phyloP scores from a whole-genome alignment of 2,113 vertebrate species.

The Forbesichthys agassizii region DNA sequence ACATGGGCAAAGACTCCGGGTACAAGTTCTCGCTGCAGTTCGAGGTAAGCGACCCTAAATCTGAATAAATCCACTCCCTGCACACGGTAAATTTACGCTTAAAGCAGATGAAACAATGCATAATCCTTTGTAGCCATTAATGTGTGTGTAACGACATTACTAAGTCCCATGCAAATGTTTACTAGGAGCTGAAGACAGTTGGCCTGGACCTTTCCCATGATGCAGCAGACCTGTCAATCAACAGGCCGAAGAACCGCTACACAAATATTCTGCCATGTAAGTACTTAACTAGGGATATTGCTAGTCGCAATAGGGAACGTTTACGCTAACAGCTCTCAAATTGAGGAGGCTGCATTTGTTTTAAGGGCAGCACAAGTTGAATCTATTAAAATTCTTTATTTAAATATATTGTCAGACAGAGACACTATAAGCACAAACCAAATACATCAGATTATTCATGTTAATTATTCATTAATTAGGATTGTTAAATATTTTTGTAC shows the following conservation, averaged over 20 bases:
- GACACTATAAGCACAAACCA: too few relatives aligned
- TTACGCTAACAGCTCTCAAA: background rate
- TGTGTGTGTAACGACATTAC: background rate
- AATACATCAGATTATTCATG: too few relatives aligned
- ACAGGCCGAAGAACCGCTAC: conserved; percentile 95
- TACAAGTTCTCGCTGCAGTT: conserved; percentile 98
- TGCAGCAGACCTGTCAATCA: conserved; percentile 91
- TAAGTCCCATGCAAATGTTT: background rate
- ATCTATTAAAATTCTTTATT: too few relatives aligned
- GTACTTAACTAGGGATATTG: conserved; percentile 44
- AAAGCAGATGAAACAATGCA: background rate
- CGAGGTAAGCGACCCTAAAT: conserved; percentile 78
- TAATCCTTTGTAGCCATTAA: background rate
- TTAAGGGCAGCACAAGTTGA: too few relatives aligned
- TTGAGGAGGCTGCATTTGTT: background rate
- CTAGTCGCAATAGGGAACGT: background rate
- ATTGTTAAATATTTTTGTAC: too few relatives aligned
- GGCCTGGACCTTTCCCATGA: conserved; percentile 93
- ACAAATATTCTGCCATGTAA: conserved; percentile 98
- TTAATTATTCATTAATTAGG: too few relatives aligned
- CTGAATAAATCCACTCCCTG: background rate
- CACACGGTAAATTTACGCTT: background rate
- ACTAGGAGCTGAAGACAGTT: conserved; percentile 90
- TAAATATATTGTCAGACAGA: too few relatives aligned
- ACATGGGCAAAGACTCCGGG: conserved; percentile 97